phyloP scores from a whole-genome alignment of 2,888 invertebrate species.

The Eurytoma adleriae region DNA sequence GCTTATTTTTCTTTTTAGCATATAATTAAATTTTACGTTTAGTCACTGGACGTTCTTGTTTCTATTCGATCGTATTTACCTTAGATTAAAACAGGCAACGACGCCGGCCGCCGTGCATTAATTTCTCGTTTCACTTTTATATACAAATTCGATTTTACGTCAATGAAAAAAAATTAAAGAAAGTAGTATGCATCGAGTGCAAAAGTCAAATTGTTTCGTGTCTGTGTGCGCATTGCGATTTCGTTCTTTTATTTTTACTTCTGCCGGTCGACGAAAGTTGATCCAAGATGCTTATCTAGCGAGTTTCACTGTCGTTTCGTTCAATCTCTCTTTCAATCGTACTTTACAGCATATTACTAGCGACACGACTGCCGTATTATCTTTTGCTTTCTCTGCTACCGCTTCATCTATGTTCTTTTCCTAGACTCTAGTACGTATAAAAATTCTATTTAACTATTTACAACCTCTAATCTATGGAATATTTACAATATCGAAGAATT shows the following conservation, averaged over 20 bases:
- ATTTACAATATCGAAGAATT: conserved; percentile 61
- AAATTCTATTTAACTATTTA: conserved; percentile 67
- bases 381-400: conserved; percentile 3
- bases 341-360: conserved; percentile 26
- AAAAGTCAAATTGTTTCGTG: conserved; percentile 51
- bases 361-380: conserved; percentile 44
- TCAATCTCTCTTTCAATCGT: conserved; percentile 10
- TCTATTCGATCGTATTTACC: conserved; percentile 38
- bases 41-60: conserved; percentile 50
- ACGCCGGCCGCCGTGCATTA: not conserved
- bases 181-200: conserved; percentile 33
- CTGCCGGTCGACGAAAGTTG: conserved; percentile 41
- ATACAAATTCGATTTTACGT: conserved; percentile 39
- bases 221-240: conserved; percentile 45
- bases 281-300: conserved; percentile 35
- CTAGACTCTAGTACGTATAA: conserved; percentile 65
- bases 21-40: conserved; percentile 31
- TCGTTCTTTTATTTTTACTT: not conserved
- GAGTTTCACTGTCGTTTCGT: conserved; percentile 33
- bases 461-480: conserved; percentile 63
- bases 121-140: conserved; percentile 24
- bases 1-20: conserved; percentile 3
- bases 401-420: conserved; percentile 31
- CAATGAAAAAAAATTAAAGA: conserved; percentile 10
- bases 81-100: not conserved